Conservation (phyloP, 2,888 invertebrate species). For the Laspeyria flexula region DNA sequence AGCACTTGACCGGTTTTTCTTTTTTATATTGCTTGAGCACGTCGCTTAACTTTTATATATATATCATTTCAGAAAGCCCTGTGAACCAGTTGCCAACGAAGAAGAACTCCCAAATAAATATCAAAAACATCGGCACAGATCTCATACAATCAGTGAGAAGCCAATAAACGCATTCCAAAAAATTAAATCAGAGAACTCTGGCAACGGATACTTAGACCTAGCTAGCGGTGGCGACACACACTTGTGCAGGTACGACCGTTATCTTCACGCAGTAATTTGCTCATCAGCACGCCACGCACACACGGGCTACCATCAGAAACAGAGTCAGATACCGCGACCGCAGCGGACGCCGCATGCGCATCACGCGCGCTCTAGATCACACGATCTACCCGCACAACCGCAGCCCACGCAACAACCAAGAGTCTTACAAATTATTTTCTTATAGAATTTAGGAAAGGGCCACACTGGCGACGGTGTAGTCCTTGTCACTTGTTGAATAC, state of each 20-base stretch:
- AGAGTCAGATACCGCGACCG: conserved; percentile 55
- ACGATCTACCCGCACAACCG: conserved; percentile 64
- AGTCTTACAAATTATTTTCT: conserved; percentile 82
- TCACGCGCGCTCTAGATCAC: conserved; percentile 71
- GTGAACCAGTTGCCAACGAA: conserved; percentile 69
- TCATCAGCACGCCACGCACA: conserved; percentile 81
- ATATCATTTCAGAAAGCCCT: conserved; percentile 85
- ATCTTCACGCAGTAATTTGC: conserved; percentile 88
- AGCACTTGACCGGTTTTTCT: too few relatives aligned
- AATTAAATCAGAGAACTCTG: conserved; percentile 67
- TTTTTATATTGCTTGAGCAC: too few relatives aligned
- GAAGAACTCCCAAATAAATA: conserved; percentile 73
- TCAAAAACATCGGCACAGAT: conserved; percentile 78
- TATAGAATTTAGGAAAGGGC: conserved; percentile 73
- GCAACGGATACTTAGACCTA: conserved; percentile 87
- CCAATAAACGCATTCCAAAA: conserved; percentile 75
- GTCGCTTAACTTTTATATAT: conserved; percentile 1
- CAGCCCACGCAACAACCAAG: conserved; percentile 67
- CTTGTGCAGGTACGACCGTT: conserved; percentile 86
- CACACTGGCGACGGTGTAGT: conserved; percentile 56
- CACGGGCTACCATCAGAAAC: conserved; percentile 79
- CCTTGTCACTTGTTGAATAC: conserved; percentile 48
- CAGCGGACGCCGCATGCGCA: conserved; percentile 50
- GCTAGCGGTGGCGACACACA: conserved; percentile 87
- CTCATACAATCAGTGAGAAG: conserved; percentile 83